Conservation (phyloP, 2,113 vertebrate species). For the Corythornis vintsioides region DNA sequence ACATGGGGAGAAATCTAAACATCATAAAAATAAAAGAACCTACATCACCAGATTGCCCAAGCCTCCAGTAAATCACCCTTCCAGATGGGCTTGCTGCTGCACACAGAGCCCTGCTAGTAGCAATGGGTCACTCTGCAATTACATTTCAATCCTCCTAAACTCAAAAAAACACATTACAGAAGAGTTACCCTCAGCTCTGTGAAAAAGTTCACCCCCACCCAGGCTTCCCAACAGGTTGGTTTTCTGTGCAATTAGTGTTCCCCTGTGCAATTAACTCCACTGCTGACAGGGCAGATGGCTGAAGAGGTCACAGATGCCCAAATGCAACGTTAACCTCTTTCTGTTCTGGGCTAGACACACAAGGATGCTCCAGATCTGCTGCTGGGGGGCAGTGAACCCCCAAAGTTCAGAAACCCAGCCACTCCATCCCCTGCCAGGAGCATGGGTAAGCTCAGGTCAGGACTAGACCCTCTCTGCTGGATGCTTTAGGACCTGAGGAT, state of each 20-base stretch:
- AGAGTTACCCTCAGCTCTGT: background rate
- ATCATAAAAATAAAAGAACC: conserved; percentile 16
- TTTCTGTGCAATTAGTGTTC: conserved; percentile 82
- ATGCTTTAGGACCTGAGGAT: background rate
- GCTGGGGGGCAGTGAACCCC: background rate
- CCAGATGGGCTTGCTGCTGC: conserved; percentile 47
- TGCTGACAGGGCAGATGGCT: background rate
- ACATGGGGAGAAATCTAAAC: conserved; percentile 33
- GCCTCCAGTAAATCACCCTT: conserved; percentile 53
- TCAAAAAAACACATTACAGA: background rate
- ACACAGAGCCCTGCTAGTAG: background rate
- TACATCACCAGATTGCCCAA: conserved; percentile 52
- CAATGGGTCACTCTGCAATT: background rate
- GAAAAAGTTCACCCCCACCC: conserved; percentile 20
- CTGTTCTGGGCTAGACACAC: background rate
- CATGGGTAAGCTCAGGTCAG: rapidly evolving
- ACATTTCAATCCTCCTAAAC: background rate
- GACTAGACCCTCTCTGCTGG: background rate
- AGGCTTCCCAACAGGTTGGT: conserved; percentile 51
- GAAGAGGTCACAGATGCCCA: background rate
- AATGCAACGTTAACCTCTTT: background rate
- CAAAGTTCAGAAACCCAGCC: background rate
- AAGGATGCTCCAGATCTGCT: background rate
- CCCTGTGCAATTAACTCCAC: background rate
- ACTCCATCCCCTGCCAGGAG: background rate